Base-by-base conservation (phyloP, 2,113 vertebrate genomes). In the Hoplias malabaricus region DNA sequence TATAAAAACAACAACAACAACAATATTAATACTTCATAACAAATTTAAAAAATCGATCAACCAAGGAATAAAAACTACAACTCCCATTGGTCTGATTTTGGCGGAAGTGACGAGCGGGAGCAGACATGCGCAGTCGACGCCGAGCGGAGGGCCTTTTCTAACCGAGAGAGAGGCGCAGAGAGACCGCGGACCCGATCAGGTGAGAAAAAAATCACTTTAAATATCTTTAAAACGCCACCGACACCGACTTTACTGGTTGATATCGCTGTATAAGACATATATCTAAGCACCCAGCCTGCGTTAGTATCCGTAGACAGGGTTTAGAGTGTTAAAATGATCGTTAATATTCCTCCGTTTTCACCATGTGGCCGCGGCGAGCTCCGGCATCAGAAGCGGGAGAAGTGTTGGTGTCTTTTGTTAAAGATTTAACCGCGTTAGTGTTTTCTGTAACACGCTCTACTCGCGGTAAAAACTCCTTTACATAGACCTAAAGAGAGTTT, bases 71-170 rank as follows among this genome's bases (percentile, higher is more conserved):
- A 43, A 69, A 14, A 90, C 86, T 85, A 78, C 84, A 86, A 68
- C 56, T 86, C 83, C 88, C 50, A 23, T 3, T 8, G 27, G 73
- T 68, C 78, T 48, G 7, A 25, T 57, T 21, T n/a, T n/a, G n/a
- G n/a, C 48, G 48, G 48, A 53, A 53, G 10, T 21, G 1, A 48
- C 0, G 4, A 1, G n/a, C 48, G n/a, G n/a, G 1, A 53, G 48
- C 48, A 23, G 88, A 92, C 91, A 90, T 93, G 67, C 53, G 75
- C 1, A 1, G 68, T 81, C 73, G 42, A 73, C 83, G 81, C 89
- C 82, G 6, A 53, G 23, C 5, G 4, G 50, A 86, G 89, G 90
- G 86, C 90, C 92, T 93, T 91, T 93, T 90, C 90, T 89, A 86
- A 89, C 87, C 90, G 78, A 79, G 86, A 80, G 86, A 80, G 88